Evolutionary conservation across 1,140 invertebrate species (phyloP).

Genomic region (Bombus vancouverensis): DNA sequence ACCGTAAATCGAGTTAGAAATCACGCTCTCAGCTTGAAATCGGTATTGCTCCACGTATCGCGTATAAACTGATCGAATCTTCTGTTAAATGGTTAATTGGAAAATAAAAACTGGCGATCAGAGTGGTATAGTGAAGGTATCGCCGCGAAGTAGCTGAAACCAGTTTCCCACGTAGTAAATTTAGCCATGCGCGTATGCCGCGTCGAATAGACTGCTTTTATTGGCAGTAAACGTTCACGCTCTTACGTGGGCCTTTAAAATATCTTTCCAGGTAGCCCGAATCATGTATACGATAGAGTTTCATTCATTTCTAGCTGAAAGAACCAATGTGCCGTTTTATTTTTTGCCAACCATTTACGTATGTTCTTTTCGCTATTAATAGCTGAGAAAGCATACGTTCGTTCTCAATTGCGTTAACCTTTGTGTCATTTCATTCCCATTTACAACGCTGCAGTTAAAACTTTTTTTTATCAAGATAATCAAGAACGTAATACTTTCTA

Average conservation of each 20-base stretch:
- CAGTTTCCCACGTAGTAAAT: conserved; percentile 33
- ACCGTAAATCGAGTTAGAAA: not conserved
- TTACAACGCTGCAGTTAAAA: not conserved
- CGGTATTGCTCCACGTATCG: not conserved
- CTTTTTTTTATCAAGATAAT: no score
- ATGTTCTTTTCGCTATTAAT: not conserved
- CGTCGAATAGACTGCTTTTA: conserved; percentile 22
- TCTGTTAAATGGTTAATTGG: no score
- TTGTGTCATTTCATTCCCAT: not conserved
- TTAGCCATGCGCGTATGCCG: not conserved
- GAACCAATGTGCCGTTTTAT: not conserved
- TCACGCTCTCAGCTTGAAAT: no score
- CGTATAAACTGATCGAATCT: not conserved
- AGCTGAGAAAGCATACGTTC: not conserved
- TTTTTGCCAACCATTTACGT: not conserved
- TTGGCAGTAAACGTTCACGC: conserved; percentile 14
- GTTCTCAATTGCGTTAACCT: not conserved
- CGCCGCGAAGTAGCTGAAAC: not conserved
- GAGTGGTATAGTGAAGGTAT: not conserved
- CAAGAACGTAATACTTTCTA: no score
- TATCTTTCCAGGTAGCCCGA: not conserved
- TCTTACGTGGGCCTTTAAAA: conserved; percentile 20
- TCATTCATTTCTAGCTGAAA: not conserved
- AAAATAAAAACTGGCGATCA: not conserved
- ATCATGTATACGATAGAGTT: not conserved